Base-by-base conservation (phyloP, 2,797 vertebrate genomes). In the Galago senegalensis region DNA sequence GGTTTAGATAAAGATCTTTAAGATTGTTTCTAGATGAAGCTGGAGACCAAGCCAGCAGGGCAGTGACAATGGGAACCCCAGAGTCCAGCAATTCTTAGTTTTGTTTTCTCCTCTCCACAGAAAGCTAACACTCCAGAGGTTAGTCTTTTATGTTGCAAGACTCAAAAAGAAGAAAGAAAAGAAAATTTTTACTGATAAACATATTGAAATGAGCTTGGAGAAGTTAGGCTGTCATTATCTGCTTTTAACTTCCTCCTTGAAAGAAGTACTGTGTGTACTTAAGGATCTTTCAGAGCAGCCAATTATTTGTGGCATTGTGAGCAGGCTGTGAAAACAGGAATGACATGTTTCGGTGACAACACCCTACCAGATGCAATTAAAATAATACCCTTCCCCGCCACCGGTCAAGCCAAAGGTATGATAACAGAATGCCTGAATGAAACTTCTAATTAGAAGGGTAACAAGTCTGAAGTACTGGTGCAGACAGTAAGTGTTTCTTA, bases 121-220 rank as follows among this genome's bases (percentile, higher is more conserved):
- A 81, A 92, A 89, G 56, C 46, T 21, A 29, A 82, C 69, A 43
- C 46, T 69, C 49, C 31, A 34, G n/a, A 69, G 5, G 80, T 94
- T 60, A 92, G 27, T 60, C 20, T 86, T 96, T 85, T 65, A 63
- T 72, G 86, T 65, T 65, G 25, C 75, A 93, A 69, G 58, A 20
- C 75, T 95, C 60, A 80, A 87, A 46, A 29, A 79, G 58, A 83
- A 86, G 43, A 88, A 87, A 93, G 72, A 37, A 95, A 80, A 69
- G 69, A 82, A 75, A 84, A 81, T 5, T 17, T 92, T 86, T 91
- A 58, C 88, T 61, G 49, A 87, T 86, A 73, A 82, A 69, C 25
- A 72, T n/a, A 65, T 27, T 46, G 17, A 75, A 86, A 96, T 31
- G 76, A 65, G 58, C 43, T 83, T 69, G 49, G 82, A 76, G 29